phyloP scores from a whole-genome alignment of 1,140 invertebrate species.

The Daktulosphaira vitifoliae region DNA sequence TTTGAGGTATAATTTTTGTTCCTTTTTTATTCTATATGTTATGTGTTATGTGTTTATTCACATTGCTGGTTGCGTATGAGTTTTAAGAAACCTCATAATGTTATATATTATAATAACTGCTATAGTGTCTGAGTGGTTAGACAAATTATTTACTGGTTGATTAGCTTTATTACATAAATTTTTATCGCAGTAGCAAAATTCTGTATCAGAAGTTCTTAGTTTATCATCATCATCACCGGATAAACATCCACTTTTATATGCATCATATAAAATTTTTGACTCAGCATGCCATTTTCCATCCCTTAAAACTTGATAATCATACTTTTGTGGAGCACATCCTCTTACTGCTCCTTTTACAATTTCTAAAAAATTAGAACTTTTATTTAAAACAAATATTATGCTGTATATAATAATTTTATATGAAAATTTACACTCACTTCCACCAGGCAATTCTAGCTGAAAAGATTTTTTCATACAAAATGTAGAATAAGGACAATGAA shows the following conservation, averaged over 20 bases:
- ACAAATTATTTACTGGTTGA: slow-evolving; percentile 42
- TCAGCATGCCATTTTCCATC: slow-evolving; percentile 53
- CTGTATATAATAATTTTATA: too few species aligned
- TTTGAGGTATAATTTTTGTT: too few species aligned
- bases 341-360: slow-evolving; percentile 54
- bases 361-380: too few species aligned
- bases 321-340: slow-evolving; percentile 62
- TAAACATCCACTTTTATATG: slow-evolving; percentile 58
- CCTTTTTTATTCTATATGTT: too few species aligned
- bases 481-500: slow-evolving; percentile 67
- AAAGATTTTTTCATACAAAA: slow-evolving; percentile 68
- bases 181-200: slow-evolving; percentile 59
- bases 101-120: slow-evolving; percentile 51
- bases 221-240: slow-evolving; percentile 52
- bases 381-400: background rate
- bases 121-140: slow-evolving; percentile 48
- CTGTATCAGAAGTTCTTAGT: slow-evolving; percentile 45
- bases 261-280: slow-evolving; percentile 52
- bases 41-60: too few species aligned
- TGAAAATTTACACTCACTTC: slow-evolving; percentile 49
- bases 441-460: slow-evolving; percentile 51
- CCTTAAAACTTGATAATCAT: slow-evolving; percentile 48
- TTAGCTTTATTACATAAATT: slow-evolving; percentile 55
- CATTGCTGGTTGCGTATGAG: slow-evolving; percentile 44
- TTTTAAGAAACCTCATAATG: slow-evolving; percentile 50